These are phyloP conservation scores for Drosophila koepferae DNA, from an alignment of 2,888 invertebrate species.

Conservation along the genomic window DNA sequence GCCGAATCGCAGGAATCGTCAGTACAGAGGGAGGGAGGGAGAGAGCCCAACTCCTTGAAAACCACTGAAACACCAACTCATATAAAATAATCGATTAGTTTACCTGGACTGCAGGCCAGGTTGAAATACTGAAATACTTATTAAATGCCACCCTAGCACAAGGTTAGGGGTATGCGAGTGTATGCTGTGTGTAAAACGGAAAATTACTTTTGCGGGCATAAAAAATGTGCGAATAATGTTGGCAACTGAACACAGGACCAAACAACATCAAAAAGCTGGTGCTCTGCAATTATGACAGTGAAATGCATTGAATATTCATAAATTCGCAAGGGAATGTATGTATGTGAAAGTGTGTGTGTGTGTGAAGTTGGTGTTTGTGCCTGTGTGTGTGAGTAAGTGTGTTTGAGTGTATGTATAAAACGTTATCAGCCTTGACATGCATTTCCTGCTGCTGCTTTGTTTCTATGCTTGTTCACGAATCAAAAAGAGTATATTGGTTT, in stretches of 20 bases:
- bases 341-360: constrained; percentile 6
- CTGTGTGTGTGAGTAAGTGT: constrained; percentile 17
- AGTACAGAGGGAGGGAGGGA: background rate
- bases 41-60: constrained; percentile 1
- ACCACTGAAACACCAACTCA: constrained; percentile 51
- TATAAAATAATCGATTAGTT: constrained; percentile 63
- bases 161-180: constrained; percentile 12
- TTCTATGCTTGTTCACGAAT: background rate
- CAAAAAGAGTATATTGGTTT: background rate
- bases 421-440: constrained; percentile 77
- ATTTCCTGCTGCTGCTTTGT: constrained; percentile 49
- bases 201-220: constrained; percentile 24
- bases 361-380: constrained; percentile 6
- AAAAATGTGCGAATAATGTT: constrained; percentile 40
- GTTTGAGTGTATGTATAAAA: constrained; percentile 36
- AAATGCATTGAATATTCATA: constrained; percentile 76
- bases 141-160: constrained; percentile 18
- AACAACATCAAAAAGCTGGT: constrained; percentile 58
- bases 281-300: constrained; percentile 73
- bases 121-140: constrained; percentile 13
- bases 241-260: constrained; percentile 37
- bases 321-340: constrained; percentile 37
- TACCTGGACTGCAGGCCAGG: constrained; percentile 34
- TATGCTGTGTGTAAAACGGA: constrained; percentile 24
- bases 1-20: constrained; percentile 8